Base-by-base conservation (phyloP, 2,888 invertebrate species). In the Steromphala cineraria region DNA sequence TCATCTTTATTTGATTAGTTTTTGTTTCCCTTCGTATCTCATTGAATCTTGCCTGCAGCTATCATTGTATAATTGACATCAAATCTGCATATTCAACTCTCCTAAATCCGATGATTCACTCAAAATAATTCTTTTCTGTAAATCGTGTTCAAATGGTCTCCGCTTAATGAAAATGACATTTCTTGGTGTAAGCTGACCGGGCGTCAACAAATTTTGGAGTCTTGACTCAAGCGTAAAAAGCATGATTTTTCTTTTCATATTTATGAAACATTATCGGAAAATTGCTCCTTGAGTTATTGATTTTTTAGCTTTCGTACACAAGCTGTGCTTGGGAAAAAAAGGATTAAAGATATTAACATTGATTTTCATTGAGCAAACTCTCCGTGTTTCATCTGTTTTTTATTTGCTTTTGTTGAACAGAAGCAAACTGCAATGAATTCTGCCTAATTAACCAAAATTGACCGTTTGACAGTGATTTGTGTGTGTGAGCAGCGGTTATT, bases 251-350 rank as follows among this genome's bases (percentile, higher is more conserved):
- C 28, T 28, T 62, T 62, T 62, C 62, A 62, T 62, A 62, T 62
- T 62, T 62, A 62, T 62, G 62, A 62, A 62, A 62, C 62, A 62
- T 62, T 62, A 62, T 62, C 24, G 15, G 62, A 62, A 62, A 62
- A 62, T 62, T 62, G 28, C 62, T 28, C 28, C 62, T 62, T 24
- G 62, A 28, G 28, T 24, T 62, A 62, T 62, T 62, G 62, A 62
- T 62, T 62, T 28, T 28, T 28, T 28, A 24, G 28, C 24, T 15
- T 62, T 28, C 28, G 62, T 28, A 28, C 28, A 24, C 24, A 62
- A 28, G 13, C 17, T 28, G 24, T 62, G 10, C 28, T 62, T 62
- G 10, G 24, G 24, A 62, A 62, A 62, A 62, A 62, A 28, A 15
- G 24, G 24, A 24, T 62, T 24, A 62, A 62, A 24, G 13, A n/a